Evolutionary conservation across 2,888 invertebrate genomes (phyloP), one percentile per base, ranked within the genome.

Genomic region (Lamproptera curius): DNA sequence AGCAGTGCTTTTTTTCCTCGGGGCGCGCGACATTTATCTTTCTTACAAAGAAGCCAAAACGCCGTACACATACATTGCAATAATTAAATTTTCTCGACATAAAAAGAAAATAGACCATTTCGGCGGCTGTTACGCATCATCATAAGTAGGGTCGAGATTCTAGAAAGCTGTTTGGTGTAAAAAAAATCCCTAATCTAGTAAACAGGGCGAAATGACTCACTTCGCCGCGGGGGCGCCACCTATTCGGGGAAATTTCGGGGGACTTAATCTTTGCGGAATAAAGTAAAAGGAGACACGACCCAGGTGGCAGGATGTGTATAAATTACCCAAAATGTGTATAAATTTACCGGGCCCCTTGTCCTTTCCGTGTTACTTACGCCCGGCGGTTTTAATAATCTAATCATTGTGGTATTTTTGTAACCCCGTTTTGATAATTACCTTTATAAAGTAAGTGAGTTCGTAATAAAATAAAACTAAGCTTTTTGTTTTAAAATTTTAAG

Each of bases 141-240:
- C 65, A 67, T 69, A 71, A 70, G 58, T 56, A 62, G 51, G 57
- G 58, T 59, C 60, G 56, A 16, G 40, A 11, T 26, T 49, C 34
- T 57, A 70, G 73, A 80, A 77, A 80, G 77, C 77, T 70, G 76
- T 77, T 80, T 68, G 76, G 73, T 81, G 81, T 82, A 85, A 70
- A 74, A 46, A 81, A 85, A 85, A 76, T 80, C 84, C 84, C 77
- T 84, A 86, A 85, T 86, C 82, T 83, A 81, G 84, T 85, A 86
- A 87, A 85, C 86, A 84, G 80, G 78, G 76, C 74, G 76, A 84
- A 86, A 87, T 85, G 85, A 82, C 84, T 86, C 83, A 86, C 83
- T 85, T 77, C 78, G 70, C 77, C 66, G 73, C 72, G 73, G 82
- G 78, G 75, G 74, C 63, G 73, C 74, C 73, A 73, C 73, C 76